Base-by-base conservation (phyloP, 2,888 invertebrate species). In the Drosophila borealis region DNA sequence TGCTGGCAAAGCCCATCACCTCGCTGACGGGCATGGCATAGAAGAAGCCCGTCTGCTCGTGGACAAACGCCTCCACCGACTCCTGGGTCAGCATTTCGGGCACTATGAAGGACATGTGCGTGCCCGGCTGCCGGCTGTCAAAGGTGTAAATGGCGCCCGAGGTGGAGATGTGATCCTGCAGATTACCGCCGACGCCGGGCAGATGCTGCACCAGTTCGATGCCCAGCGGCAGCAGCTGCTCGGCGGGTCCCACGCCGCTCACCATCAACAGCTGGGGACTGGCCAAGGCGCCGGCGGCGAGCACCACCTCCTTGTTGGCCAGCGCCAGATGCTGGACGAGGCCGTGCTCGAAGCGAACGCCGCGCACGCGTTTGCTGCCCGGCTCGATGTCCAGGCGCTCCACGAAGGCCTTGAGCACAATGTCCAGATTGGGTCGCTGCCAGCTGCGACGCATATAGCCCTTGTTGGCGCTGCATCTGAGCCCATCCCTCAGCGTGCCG, bases 201-300 rank as follows among this genome's bases (percentile, higher is more conserved):
- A 96, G 93, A 89, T 97, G 93, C 63, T 94, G 93, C 36, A 96
- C 88, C 1, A 95, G 93, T 0, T 93, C 91, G 57, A 97, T 96
- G 17, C 93, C 93, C n/a, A 94, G 81, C 3, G 93, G 92, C n/a
- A 92, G 84, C 13, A 96, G 92, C 78, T 96, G 95, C 0, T 94
- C 92, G 49, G 89, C 92, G 0, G 96, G 96, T 0, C 96, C 96
- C 36, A 97, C 93, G 6, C 98, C 98, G 0, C 97, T 97, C 14
- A 97, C 92, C 96, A 97, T 96, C 51, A 98, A 92, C 13, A 98
- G 91, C 88, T 98, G 97, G 0, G 98, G 97, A 4, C 97, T 96
- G 75, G 96, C 97, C 53, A 98, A 94, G 0, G 96, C 93, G 0
- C 98, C 99, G 0, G 97, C 97, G 17, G 97, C 95, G 41, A 99